Evolutionary conservation across 2,113 vertebrate species (phyloP).

Genomic region (Albula glossodonta): DNA sequence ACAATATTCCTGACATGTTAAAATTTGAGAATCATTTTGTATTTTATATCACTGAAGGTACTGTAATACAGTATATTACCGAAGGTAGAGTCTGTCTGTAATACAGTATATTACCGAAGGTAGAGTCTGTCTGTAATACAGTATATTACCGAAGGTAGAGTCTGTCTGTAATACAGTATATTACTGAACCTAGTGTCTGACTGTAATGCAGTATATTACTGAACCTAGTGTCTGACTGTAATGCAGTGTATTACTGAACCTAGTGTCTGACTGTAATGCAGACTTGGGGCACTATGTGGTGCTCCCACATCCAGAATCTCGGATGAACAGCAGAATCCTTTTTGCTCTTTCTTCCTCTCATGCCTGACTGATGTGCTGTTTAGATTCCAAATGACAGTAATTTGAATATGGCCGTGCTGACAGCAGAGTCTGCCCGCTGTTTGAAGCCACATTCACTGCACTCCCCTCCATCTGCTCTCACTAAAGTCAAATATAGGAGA

Average conservation of each 20-base stretch:
- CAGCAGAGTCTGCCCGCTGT: slow-evolving; percentile 48
- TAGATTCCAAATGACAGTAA: slow-evolving; percentile 53
- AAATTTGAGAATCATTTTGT: too few relatives aligned
- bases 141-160: too few relatives aligned
- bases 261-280: slow-evolving; percentile 1
- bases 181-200: too few relatives aligned
- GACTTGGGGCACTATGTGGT: slow-evolving; percentile 15
- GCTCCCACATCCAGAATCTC: slow-evolving; percentile 34
- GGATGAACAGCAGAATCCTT: slow-evolving; percentile 46
- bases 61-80: too few relatives aligned
- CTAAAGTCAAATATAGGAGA: slow-evolving; percentile 41
- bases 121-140: too few relatives aligned
- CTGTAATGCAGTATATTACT: too few relatives aligned
- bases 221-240: too few relatives aligned
- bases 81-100: too few relatives aligned
- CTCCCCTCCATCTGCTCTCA: slow-evolving; percentile 45
- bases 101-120: too few relatives aligned
- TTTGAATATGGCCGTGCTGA: slow-evolving; percentile 41
- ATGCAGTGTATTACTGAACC: too few relatives aligned
- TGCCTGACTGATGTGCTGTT: slow-evolving; percentile 35
- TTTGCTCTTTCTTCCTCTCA: slow-evolving; percentile 33
- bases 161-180: too few relatives aligned
- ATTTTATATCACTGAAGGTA: too few relatives aligned
- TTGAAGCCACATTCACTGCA: slow-evolving; percentile 53
- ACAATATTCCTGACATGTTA: not conserved